Base-by-base conservation (phyloP, 2,113 vertebrate species). In the Misgurnus mizolepis region DNA sequence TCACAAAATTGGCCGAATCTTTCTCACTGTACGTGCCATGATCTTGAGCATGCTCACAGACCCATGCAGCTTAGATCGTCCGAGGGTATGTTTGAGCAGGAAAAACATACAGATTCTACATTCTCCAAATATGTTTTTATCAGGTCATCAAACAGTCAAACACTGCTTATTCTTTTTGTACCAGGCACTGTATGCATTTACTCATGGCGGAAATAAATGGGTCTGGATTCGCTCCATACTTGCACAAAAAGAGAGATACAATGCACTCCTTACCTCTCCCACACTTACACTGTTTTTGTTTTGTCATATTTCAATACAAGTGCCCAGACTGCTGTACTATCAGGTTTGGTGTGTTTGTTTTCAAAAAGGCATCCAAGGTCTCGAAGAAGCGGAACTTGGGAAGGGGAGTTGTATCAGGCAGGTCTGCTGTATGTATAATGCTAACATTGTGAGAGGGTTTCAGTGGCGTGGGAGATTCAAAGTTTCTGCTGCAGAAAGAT, bases 131-230 rank as follows among this genome's bases (percentile, higher is more conserved):
- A 90, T 90, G 85, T 83, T 82, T 90, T 93, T 93, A 93, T 92
- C 91, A 89, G 89, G 87, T 89, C 72, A 84, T 91, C 91, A 91
- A 91, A 90, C 88, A 90, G 89, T 87, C 88, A 88, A 86, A 85
- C 84, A 82, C 77, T 72, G 82, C 87, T 60, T 65, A 78, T 79
- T 89, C 86, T 86, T 90, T 89, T 94, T 77, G 95, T 96, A 93
- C 95, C 95, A 95, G 90, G 91, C 91, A 3, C 94, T 91, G 91
- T 93, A 87, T 92, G 88, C 96, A 91, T 96, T 96, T 95, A 95
- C 95, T 93, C 91, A 95, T 94, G 96, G 95, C 88, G 95, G 94
- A 90, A 90, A 84, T 85, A 53, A 88, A 85, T 86, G 74, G 85
- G 87, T 64, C 84, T 82, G 81, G 78, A 86, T 87, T 80, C 77